phyloP scores from a whole-genome alignment of 92 coral and sea anemone genomes.

The Parazoanthus darwini region DNA sequence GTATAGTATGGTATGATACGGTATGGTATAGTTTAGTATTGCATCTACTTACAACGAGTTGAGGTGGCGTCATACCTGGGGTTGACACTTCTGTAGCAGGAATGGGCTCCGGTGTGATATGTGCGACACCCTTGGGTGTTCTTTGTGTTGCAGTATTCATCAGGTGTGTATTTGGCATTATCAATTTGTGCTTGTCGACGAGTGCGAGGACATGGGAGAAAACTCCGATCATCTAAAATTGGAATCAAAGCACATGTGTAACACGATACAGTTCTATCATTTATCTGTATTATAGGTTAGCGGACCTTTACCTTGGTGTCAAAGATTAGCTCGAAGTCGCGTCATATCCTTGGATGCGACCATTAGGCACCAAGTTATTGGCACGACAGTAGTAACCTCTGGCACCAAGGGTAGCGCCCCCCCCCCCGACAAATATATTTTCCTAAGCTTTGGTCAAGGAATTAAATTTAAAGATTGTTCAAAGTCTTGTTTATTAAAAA shows the following conservation, averaged over 20 bases:
- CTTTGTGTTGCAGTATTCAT: conserved; percentile 5
- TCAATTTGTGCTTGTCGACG: conserved; percentile 24
- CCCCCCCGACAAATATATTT: no score
- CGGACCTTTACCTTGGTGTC: no score
- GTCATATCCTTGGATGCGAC: no score
- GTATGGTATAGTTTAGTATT: background rate
- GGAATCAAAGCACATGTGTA: background rate
- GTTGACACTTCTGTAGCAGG: conserved; percentile 1
- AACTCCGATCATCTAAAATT: conserved; percentile 20
- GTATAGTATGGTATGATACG: background rate
- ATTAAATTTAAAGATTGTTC: no score
- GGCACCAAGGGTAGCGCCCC: no score
- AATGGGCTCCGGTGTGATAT: background rate
- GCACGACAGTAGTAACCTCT: no score
- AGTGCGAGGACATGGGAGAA: conserved; percentile 42
- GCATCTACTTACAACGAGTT: background rate
- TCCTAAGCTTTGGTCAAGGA: no score
- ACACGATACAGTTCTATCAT: background rate
- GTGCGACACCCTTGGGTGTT: background rate
- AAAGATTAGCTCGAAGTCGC: no score
- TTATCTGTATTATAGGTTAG: background rate
- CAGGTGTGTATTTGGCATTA: conserved; percentile 8
- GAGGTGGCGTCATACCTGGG: background rate
- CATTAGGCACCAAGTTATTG: no score
- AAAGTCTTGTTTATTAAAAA: no score